A percentile compares a stretch with the other conserved stretches of the same genome.
These are phyloP conservation scores for Propithecus coquereli DNA, from an alignment of 2,113 vertebrate genomes.

Conservation along the genomic window DNA sequence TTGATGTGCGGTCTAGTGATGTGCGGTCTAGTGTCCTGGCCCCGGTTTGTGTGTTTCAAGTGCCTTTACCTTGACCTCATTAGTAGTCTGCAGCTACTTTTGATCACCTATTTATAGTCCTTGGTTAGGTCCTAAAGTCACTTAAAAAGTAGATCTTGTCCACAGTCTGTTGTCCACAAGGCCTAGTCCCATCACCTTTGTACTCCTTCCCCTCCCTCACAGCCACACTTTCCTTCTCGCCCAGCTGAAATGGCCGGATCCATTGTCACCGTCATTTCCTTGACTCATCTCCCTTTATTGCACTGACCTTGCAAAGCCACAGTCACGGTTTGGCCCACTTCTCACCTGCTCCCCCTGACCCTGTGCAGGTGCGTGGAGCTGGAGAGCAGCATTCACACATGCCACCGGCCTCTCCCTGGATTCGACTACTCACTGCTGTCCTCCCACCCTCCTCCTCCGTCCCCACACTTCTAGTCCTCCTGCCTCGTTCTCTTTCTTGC, in stretches of 20 bases:
- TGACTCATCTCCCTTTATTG: too few relatives aligned
- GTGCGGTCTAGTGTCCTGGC: neutral
- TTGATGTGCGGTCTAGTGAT: accelerated
- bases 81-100: neutral
- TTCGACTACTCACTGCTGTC: too few relatives aligned
- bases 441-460: neutral
- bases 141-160: neutral
- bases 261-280: accelerated
- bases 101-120: neutral
- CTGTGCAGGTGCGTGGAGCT: accelerated
- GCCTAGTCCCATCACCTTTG: neutral
- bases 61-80: neutral
- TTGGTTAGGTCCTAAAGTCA: neutral
- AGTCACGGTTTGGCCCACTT: neutral
- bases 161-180: neutral
- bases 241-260: too few relatives aligned
- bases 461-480: neutral
- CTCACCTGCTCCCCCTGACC: neutral
- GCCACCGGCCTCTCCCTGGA: neutral
- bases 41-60: neutral
- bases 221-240: accelerated
- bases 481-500: neutral
- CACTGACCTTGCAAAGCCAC: neutral
- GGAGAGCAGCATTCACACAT: neutral
- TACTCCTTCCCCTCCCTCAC: accelerated